These are phyloP conservation scores for Laterallus jamaicensis DNA, from an alignment of 2,113 vertebrate species.

Conservation along the genomic window DNA sequence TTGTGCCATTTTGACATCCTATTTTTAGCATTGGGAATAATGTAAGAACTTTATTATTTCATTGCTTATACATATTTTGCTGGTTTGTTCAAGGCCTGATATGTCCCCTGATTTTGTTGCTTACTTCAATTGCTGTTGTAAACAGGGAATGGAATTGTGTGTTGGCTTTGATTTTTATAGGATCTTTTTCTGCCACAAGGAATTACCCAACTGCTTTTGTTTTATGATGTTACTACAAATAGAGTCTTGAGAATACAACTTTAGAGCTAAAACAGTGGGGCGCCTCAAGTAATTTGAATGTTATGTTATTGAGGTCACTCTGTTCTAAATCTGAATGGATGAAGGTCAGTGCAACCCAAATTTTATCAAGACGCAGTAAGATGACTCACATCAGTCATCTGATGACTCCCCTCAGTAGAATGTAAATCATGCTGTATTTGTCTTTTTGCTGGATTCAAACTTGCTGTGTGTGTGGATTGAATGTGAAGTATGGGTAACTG, in stretches of 20 bases:
- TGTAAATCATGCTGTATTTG: background rate
- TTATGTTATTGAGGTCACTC: background rate
- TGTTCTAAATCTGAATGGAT: background rate
- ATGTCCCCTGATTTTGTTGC: background rate
- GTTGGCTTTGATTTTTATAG: background rate
- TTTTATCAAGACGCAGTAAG: background rate
- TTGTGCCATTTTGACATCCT: background rate
- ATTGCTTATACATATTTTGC: background rate
- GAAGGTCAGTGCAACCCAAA: conserved; percentile 9
- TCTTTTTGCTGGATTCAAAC: background rate
- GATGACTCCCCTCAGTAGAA: background rate
- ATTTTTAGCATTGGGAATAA: background rate
- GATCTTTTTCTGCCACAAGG: background rate
- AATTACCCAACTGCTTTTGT: background rate
- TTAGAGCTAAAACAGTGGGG: background rate
- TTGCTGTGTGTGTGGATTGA: background rate
- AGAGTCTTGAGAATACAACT: background rate
- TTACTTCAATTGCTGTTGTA: background rate
- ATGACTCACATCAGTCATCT: conserved; percentile 18
- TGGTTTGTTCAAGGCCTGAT: background rate
- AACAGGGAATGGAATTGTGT: background rate
- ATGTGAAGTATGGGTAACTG: background rate
- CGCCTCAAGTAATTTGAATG: background rate
- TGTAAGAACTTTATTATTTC: background rate
- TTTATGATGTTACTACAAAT: background rate